These are phyloP conservation scores for Germaria angustata DNA, from an alignment of 2,888 invertebrate genomes.

Conservation along the genomic window DNA sequence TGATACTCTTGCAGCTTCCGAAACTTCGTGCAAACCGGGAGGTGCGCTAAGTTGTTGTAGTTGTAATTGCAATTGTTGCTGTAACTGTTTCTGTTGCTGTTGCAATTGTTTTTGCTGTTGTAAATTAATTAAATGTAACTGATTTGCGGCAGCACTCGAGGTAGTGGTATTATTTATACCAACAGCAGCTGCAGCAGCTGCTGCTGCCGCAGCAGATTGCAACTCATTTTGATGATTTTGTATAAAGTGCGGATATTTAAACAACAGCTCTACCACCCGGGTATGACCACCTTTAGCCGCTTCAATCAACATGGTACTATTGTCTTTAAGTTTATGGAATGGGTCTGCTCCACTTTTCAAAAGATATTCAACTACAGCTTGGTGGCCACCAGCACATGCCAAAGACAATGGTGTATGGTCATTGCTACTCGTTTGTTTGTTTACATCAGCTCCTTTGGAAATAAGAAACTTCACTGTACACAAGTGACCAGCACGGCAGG, in stretches of 20 bases:
- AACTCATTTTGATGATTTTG: conserved; percentile 82
- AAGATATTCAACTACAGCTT: conserved; percentile 94
- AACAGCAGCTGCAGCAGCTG: conserved; percentile 72
- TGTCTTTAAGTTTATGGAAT: conserved; percentile 98
- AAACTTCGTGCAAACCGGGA: conserved; percentile 82
- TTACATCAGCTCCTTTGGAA: conserved; percentile 91
- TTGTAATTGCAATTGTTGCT: conserved; percentile 80
- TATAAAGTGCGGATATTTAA: conserved; percentile 94
- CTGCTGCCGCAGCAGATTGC: conserved; percentile 74
- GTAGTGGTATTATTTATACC: conserved; percentile 71
- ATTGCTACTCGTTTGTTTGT: conserved; percentile 93
- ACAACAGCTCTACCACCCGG: conserved; percentile 94
- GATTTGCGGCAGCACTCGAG: conserved; percentile 71
- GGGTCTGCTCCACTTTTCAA: conserved; percentile 96
- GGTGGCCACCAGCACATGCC: conserved; percentile 97
- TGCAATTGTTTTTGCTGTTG: conserved; percentile 76
- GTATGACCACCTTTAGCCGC: conserved; percentile 99
- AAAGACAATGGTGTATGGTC: conserved; percentile 98
- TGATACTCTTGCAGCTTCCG: conserved; percentile 82
- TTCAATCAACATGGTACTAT: conserved; percentile 98
- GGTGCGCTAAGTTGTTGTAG: conserved; percentile 78
- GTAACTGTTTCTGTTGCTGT: conserved; percentile 78
- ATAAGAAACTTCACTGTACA: conserved; percentile 98
- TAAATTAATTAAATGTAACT: conserved; percentile 76
- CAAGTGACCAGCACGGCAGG: conserved; percentile 96